Evolutionary conservation across 2,113 vertebrate genomes (phyloP), one percentile per base, ranked within the genome.

Genomic region (Mirza zaza): DNA sequence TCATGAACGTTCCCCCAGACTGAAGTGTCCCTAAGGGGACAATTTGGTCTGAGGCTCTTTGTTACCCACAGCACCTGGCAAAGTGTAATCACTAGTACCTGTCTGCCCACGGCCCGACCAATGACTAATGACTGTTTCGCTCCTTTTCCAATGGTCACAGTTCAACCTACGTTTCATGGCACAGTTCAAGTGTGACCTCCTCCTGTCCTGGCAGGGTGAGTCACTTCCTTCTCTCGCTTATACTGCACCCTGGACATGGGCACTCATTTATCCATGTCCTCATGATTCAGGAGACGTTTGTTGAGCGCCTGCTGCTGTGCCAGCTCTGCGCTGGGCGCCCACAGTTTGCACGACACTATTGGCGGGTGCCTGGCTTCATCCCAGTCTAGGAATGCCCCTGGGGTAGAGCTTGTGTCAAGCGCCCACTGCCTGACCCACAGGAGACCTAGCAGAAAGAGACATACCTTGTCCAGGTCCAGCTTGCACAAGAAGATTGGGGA

Each of bases 381-480:
- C 39, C 3, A 21, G 84, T 15, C 61, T 13, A 3, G 0, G 27
- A 18, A 20, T 8, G 45, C n/a, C 63, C 27, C 21, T 0, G 15
- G 55, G 29, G 29, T 36, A 48, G 3, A 77, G 27, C 42, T 63
- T 3, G 12, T 75, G 70, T 67, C 9, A 9, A 82, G 32, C 65
- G 42, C 27, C 95, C 1, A 23, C 11, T 29, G 13, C 36, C 29
- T 17, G 32, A 8, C 68, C 23, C 39, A 42, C 45, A 79, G 90
- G 55, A 2, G 0, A 29, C 23, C 18, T 68, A 8, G 3, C 15
- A 68, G 79, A 96, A 91, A 65, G 5, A 94, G 68, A 45, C 27
- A 3, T 98, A 99, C 99, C 99, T 99, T 99, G 96, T 99, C 99
- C 86, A 99, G 97, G 87, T 99, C 99, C 98, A 98, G 80, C 98